A percentile compares a stretch with the other conserved stretches of the same genome.
phyloP scores from a whole-genome alignment of 2,797 vertebrate species.

The Sebastes oblongus region DNA sequence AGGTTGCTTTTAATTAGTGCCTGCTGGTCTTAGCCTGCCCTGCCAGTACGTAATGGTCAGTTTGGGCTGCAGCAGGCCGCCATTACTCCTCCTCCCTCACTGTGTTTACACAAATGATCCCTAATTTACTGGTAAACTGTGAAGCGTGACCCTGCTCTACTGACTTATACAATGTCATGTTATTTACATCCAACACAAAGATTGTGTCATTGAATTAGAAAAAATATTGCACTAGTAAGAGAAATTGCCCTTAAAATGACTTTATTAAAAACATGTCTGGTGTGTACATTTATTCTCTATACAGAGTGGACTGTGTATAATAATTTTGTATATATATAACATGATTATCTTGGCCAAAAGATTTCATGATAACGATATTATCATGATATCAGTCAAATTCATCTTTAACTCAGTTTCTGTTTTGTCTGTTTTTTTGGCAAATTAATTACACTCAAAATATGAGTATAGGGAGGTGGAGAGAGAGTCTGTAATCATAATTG shows the following conservation, averaged over 20 bases:
- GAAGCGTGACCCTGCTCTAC: background rate
- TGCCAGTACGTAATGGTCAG: constrained; percentile 46
- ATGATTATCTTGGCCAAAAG: too few species aligned
- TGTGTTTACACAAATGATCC: constrained; percentile 7
- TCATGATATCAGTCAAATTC: too few species aligned
- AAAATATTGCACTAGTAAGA: background rate
- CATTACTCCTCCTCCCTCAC: constrained; percentile 30
- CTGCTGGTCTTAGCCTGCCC: constrained; percentile 25
- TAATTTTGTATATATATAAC: too few species aligned
- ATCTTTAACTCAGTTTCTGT: too few species aligned
- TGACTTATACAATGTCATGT: background rate
- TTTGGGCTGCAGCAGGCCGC: constrained; percentile 15
- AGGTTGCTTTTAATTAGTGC: constrained; percentile 36
- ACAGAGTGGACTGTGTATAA: background rate
- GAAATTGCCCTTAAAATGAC: background rate
- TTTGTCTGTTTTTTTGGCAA: too few species aligned
- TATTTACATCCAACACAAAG: background rate
- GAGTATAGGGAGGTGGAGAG: too few species aligned
- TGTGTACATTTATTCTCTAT: background rate
- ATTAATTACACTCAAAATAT: too few species aligned
- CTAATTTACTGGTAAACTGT: constrained; percentile 10
- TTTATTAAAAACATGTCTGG: background rate
- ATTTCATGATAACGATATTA: too few species aligned
- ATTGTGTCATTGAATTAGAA: background rate
- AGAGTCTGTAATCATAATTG: too few species aligned